Conservation (phyloP, 1,140 invertebrate genomes). For the Hycleus cichorii region DNA sequence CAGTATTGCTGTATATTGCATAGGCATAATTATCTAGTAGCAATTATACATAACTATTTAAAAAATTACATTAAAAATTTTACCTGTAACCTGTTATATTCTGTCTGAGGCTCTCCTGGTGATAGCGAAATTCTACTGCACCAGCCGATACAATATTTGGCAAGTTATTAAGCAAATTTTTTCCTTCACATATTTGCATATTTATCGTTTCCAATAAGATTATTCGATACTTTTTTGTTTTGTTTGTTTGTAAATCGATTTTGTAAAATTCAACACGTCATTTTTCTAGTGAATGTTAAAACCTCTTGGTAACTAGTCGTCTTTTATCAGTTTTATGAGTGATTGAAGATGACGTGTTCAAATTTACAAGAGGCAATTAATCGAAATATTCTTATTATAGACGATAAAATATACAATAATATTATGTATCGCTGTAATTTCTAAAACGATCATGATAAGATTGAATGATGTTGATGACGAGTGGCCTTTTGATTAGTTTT, state of each 20-base stretch:
- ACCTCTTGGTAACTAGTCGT: too few relatives aligned
- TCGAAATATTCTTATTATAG: too few relatives aligned
- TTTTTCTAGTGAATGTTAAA: too few relatives aligned
- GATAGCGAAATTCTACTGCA: constrained; percentile 28
- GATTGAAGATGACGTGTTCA: too few relatives aligned
- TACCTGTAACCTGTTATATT: constrained; percentile 38
- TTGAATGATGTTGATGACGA: constrained; percentile 1
- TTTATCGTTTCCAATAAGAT: too few relatives aligned
- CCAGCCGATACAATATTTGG: constrained; percentile 4
- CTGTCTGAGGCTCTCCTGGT: constrained; percentile 29
- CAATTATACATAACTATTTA: constrained; percentile 40
- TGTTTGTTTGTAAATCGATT: too few relatives aligned
- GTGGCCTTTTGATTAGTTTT: constrained; percentile 3
- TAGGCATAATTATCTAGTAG: constrained; percentile 44
- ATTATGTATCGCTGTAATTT: constrained; percentile 9
- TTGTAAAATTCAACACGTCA: too few relatives aligned
- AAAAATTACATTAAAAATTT: constrained; percentile 16
- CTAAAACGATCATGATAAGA: too few relatives aligned
- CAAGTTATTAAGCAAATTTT: neutral
- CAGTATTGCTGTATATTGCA: constrained; percentile 29
- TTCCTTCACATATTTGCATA: too few relatives aligned
- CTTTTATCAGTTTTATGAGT: too few relatives aligned
- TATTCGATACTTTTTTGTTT: too few relatives aligned
- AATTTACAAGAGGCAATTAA: too few relatives aligned
- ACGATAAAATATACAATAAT: neutral